Conservation (phyloP, 2,888 invertebrate genomes). For the Octodonta nipae region DNA sequence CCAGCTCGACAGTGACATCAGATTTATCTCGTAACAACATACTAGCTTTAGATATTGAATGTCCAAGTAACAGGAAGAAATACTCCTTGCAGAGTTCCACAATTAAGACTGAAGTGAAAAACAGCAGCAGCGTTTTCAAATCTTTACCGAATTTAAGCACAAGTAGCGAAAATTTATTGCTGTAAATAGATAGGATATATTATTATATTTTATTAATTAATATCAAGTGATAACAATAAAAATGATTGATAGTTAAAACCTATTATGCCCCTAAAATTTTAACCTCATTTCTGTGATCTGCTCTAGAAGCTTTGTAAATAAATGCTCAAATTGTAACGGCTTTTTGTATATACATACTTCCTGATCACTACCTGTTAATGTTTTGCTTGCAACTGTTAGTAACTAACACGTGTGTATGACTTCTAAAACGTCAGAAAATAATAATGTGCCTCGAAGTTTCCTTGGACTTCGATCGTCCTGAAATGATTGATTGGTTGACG, state of each 20-base stretch:
- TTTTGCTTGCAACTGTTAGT: too few species aligned
- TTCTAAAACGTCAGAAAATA: too few species aligned
- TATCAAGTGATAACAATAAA: constrained; percentile 4
- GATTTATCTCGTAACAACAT: constrained; percentile 25
- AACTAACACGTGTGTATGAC: too few species aligned
- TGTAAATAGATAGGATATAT: constrained; percentile 27
- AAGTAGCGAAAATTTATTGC: constrained; percentile 50
- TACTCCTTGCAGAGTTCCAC: constrained; percentile 22
- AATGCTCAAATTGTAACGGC: too few species aligned
- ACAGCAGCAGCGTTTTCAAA: constrained; percentile 39
- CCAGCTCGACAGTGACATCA: constrained; percentile 8
- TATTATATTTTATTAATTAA: constrained; percentile 13
- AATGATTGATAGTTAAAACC: neutral
- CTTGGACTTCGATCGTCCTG: too few species aligned
- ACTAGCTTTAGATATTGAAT: constrained; percentile 39
- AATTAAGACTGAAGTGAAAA: constrained; percentile 27
- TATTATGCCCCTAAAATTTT: too few species aligned
- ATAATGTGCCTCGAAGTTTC: too few species aligned
- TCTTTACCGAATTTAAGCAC: constrained; percentile 61
- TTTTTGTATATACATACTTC: too few species aligned
- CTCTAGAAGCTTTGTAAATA: too few species aligned
- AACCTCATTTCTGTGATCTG: too few species aligned
- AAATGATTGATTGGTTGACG: too few species aligned
- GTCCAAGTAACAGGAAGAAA: constrained; percentile 27
- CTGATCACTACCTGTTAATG: too few species aligned